phyloP scores from a whole-genome alignment of 1,140 invertebrate species.

The Drosophila micromelanica region DNA sequence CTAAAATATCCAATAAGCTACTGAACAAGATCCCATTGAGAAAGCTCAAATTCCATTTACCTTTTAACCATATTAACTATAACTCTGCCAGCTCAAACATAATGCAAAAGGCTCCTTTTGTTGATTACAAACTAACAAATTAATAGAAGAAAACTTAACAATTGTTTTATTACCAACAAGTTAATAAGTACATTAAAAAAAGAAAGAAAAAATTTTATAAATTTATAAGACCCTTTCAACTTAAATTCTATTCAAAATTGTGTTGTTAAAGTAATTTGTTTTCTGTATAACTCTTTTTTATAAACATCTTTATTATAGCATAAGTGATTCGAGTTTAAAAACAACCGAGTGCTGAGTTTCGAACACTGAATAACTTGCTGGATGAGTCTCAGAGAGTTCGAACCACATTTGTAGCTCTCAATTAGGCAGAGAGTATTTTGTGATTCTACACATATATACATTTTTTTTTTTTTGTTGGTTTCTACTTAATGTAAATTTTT shows the following conservation, averaged over 20 bases:
- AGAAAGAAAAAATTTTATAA: neutral
- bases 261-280: conserved; percentile 69
- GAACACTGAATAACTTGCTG: conserved; percentile 59
- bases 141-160: neutral
- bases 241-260: conserved; percentile 34
- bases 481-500: conserved; percentile 4
- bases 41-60: neutral
- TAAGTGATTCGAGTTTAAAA: conserved; percentile 82
- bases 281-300: conserved; percentile 71
- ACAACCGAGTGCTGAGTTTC: conserved; percentile 77
- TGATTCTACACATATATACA: neutral
- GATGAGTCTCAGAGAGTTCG: conserved; percentile 65
- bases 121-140: conserved; percentile 78
- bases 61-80: neutral
- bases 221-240: conserved; percentile 8
- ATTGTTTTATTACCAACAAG: conserved; percentile 11
- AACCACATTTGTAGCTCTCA: conserved; percentile 21
- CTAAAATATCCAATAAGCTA: neutral
- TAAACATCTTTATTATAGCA: conserved; percentile 75
- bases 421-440: conserved; percentile 17
- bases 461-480: conserved; percentile 9
- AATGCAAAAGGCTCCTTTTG: conserved; percentile 70
- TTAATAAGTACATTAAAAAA: neutral
- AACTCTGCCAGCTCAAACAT: conserved; percentile 27
- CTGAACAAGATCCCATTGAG: neutral